These are phyloP conservation scores for Polyodon spathula DNA, from an alignment of 2,113 vertebrate genomes.

Conservation along the genomic window DNA sequence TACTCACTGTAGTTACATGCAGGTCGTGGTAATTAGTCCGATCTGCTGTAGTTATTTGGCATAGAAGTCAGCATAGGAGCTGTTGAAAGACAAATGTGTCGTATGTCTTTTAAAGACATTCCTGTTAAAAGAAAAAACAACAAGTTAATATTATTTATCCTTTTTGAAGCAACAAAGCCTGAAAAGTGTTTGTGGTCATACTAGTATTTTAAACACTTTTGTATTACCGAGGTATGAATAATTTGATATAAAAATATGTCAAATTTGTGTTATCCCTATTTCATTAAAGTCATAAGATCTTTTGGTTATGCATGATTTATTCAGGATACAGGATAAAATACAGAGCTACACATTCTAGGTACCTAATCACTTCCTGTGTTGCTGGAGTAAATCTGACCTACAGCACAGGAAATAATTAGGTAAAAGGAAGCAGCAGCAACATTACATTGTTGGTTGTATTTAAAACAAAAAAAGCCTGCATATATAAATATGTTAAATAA, in stretches of 20 bases:
- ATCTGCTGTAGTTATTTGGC: constrained; percentile 31
- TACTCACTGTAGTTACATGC: constrained; percentile 27
- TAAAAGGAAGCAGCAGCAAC: too few relatives aligned
- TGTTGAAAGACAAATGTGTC: constrained; percentile 25
- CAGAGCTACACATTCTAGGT: too few relatives aligned
- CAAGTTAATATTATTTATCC: constrained; percentile 8
- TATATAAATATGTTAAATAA: too few relatives aligned
- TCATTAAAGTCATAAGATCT: constrained; percentile 51
- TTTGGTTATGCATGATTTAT: too few relatives aligned
- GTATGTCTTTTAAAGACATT: background rate
- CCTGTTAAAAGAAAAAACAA: too few relatives aligned
- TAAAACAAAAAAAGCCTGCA: too few relatives aligned
- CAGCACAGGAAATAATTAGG: too few relatives aligned
- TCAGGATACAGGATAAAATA: too few relatives aligned
- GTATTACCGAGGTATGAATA: constrained; percentile 2
- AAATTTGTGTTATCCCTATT: constrained; percentile 39
- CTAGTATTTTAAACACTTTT: too few relatives aligned
- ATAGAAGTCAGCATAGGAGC: constrained; percentile 28
- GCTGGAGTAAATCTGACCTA: too few relatives aligned
- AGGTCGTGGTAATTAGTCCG: constrained; percentile 46
- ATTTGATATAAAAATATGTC: constrained; percentile 38
- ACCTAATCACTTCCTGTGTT: too few relatives aligned
- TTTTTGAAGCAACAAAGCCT: background rate
- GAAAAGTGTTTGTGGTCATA: background rate
- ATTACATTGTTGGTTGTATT: too few relatives aligned